A percentile compares a stretch with the other conserved stretches of the same genome.
phyloP scores from a whole-genome alignment of 2,113 vertebrate species.

The Agelaius tricolor region DNA sequence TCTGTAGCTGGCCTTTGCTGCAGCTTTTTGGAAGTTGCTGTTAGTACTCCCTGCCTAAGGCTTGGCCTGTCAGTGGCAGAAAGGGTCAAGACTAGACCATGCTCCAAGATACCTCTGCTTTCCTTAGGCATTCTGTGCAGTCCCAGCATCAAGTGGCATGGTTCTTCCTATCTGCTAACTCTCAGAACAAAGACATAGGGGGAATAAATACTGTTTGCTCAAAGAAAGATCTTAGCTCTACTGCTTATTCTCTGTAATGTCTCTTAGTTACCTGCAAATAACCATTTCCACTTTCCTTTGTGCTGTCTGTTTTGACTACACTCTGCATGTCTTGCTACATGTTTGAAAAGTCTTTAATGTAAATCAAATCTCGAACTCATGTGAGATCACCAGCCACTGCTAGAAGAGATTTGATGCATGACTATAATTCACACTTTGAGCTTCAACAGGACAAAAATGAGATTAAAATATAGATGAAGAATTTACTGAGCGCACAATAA shows the following conservation, averaged over 20 bases:
- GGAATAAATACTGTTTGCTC: background rate
- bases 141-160: background rate
- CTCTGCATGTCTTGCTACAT: background rate
- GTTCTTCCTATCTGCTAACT: background rate
- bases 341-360: background rate
- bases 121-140: background rate
- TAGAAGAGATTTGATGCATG: background rate
- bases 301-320: background rate
- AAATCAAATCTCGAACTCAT: background rate
- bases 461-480: background rate
- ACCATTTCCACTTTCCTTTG: background rate
- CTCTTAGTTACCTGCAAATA: background rate
- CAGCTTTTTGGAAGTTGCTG: background rate
- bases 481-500: background rate
- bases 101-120: background rate
- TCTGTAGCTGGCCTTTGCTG: background rate
- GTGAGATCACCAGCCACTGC: background rate
- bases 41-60: background rate
- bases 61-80: background rate
- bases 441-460: background rate
- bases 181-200: background rate
- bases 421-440: background rate
- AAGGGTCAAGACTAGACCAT: background rate
- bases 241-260: background rate
- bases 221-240: background rate